Evolutionary conservation across 1,140 invertebrate species (phyloP), one percentile per base, ranked within the genome.

Genomic region (Philopotamus ludificatus): DNA sequence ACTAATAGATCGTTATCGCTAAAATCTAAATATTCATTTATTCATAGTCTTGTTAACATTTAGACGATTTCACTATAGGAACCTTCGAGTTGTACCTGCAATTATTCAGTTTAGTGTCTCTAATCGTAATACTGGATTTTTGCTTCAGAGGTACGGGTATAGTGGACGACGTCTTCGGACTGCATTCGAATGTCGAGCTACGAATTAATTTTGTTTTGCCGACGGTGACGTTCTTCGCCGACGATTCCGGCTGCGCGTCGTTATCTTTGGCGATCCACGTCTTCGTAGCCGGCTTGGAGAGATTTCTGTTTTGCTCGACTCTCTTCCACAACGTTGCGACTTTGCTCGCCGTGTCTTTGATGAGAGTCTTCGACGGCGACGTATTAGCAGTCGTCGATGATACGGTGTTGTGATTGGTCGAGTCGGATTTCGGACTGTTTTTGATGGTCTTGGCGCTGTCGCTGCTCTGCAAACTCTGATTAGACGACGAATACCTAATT

Each of bases 271-370:
- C 78, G 45, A 89, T 85, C 85, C 85, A 88, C 1, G 87, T 84
- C 65, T 84, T 82, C 9, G 81, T 85, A 64, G 90, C 87, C 42
- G 81, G 81, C 51, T 83, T 84, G 1, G 70, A 75, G 28, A 83
- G 81, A 63, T 84, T 83, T 45, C 86, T 87, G n/a, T 77, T 86
- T 28, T 92, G 87, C 72, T 93, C 90, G 1, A 90, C 89, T 71
- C 86, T 89, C 71, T 93, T 95, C 93, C 93, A 95, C 10, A 96
- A 80, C 72, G 84, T 90, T 0, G 93, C 91, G 41, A 95, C 94
- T 74, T 93, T 93, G 75, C 92, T 94, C 1, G 89, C 87, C 1
- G 91, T 86, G 66, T 91, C 88, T 72, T 89, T 89, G 10, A 86
- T 80, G 2, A 76, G 71, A n/a, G 81, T 76, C 70, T 75, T 76